Conservation (phyloP, 2,888 invertebrate genomes). For the Euspilapteryx auroguttella region DNA sequence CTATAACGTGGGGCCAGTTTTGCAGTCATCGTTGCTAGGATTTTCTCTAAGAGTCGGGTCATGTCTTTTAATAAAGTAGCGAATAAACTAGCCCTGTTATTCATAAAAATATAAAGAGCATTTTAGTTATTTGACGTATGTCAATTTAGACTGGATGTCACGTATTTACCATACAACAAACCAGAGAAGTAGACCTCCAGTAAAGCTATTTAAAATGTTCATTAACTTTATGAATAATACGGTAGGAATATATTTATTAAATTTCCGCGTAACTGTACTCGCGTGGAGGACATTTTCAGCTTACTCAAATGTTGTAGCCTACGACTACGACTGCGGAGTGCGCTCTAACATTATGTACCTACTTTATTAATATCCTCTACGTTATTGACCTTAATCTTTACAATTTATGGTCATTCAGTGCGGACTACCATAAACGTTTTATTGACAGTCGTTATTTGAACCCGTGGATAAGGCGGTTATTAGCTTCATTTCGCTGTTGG, state of each 20-base stretch:
- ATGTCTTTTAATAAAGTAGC: no score
- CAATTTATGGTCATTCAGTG: constrained; percentile 49
- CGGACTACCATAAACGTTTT: constrained; percentile 46
- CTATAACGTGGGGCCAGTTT: no score
- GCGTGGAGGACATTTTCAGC: not conserved
- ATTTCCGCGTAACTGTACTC: not conserved
- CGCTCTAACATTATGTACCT: not conserved
- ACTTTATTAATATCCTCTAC: constrained; percentile 38
- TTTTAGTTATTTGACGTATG: no score
- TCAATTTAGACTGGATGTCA: no score
- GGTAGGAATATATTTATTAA: not conserved
- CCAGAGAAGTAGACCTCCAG: no score
- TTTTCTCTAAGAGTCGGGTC: no score
- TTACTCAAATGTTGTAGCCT: not conserved
- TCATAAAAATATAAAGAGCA: no score
- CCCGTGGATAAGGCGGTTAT: constrained; percentile 25
- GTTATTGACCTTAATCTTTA: constrained; percentile 53
- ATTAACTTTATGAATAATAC: no score
- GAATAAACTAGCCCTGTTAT: no score
- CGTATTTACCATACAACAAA: no score
- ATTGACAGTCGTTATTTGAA: constrained; percentile 44
- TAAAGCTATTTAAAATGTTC: no score
- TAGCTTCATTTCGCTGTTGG: constrained; percentile 12
- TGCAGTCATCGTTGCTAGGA: no score
- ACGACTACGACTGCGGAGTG: not conserved